These are phyloP conservation scores for Troides oblongomaculatus DNA, from an alignment of 2,888 invertebrate species.

Conservation along the genomic window DNA sequence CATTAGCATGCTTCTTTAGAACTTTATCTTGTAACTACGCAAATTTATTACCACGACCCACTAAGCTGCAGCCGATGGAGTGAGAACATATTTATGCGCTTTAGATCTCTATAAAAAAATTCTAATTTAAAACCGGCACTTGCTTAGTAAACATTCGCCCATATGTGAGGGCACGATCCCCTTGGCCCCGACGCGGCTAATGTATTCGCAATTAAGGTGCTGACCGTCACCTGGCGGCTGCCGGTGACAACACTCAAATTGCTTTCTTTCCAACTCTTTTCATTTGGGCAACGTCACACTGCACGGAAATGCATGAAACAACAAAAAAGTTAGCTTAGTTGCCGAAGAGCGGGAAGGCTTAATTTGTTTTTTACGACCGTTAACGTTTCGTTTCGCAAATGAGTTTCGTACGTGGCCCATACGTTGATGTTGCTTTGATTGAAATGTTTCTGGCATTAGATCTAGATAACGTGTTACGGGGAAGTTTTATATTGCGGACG, in stretches of 20 bases:
- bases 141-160: constrained; percentile 32
- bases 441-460: constrained; percentile 23
- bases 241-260: constrained; percentile 41
- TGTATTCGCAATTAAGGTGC: constrained; percentile 47
- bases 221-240: constrained; percentile 41
- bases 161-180: constrained; percentile 24
- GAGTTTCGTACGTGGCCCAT: constrained; percentile 28
- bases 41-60: too few species aligned
- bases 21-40: too few species aligned
- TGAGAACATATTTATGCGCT: too few species aligned
- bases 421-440: constrained; percentile 28
- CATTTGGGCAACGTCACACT: constrained; percentile 34
- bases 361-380: constrained; percentile 30
- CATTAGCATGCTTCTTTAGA: too few species aligned
- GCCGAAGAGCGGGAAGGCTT: constrained; percentile 25
- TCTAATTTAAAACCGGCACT: constrained; percentile 32
- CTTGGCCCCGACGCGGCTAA: constrained; percentile 40
- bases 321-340: constrained; percentile 19
- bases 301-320: constrained; percentile 27
- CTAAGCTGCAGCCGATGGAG: too few species aligned
- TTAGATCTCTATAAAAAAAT: background rate
- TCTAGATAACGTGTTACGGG: background rate
- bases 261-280: constrained; percentile 40
- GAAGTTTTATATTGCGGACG: background rate
- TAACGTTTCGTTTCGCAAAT: constrained; percentile 30